Evolutionary conservation across 2,888 invertebrate species (phyloP), one percentile per base, ranked within the genome.

Genomic region (Zootermopsis nevadensis): DNA sequence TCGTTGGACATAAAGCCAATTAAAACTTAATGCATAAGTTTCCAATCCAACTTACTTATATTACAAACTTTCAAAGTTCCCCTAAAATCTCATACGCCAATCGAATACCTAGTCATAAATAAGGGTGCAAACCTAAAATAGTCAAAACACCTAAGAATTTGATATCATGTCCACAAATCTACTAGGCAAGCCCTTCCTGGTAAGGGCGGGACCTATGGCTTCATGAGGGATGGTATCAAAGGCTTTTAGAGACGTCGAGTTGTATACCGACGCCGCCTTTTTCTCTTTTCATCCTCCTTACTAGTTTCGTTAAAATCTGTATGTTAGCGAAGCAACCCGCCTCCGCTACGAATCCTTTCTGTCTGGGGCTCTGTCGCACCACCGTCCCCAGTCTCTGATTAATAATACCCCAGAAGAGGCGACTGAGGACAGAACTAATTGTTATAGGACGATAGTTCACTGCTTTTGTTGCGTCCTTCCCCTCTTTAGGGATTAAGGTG

Each of bases 391-490:
- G 53, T 35, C 86, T 87, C 22, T 84, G 66, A 82, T 88, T 88
- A 0, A 88, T 72, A 19, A 88, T 83, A 0, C 86, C 86, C 81
- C 87, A 88, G 74, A 86, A 89, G 2, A 87, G 19, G 24, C 88
- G 81, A 42, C 87, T 86, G 0, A 89, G 72, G 6, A 89, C 55
- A 0, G 87, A 88, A 6, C 86, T 77, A 1, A 89, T 87, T 0
- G 88, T 89, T 0, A 89, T 86, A 0, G 88, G 88, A 0, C 88
- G 81, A 85, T 88, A 89, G 83, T 87, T 88, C 12, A 84, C 87
- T 0, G 86, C 86, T n/a, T 85, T 82, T 0, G 1, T 48, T 0
- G 67, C 31, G 81, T 88, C 88, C 72, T 88, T 88, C 0, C 87
- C 88, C 27, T 86, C 86, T 80, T 89, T 89, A 0, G 86, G 87